Percentiles rank a stretch among this genome's conserved stretches.
Conservation (phyloP, 2,113 vertebrate genomes). For the Thinocorus orbignyianus region DNA sequence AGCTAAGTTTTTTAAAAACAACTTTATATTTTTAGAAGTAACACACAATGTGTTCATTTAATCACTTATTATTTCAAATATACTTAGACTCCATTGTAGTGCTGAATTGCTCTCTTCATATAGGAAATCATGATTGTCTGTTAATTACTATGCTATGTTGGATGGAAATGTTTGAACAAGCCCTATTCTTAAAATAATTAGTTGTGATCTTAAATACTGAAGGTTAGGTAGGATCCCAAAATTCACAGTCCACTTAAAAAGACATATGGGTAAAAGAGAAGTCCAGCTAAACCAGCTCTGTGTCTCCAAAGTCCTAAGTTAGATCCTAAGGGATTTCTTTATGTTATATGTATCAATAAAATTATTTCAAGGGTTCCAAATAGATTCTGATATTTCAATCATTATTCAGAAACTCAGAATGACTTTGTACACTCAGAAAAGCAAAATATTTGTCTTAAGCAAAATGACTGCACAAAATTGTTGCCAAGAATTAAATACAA, state of each 20-base stretch:
- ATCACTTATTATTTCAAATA: not conserved
- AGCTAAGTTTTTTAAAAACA: not conserved
- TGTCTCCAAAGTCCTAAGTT: not conserved
- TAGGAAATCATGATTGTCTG: not conserved
- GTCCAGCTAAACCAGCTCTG: not conserved
- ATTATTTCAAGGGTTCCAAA: not conserved
- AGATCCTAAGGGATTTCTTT: not conserved
- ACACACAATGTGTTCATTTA: not conserved
- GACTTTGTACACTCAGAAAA: not conserved
- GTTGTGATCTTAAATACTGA: not conserved
- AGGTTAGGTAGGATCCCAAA: not conserved
- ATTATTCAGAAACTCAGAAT: not conserved
- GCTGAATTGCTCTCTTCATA: fast-evolving
- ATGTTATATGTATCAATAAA: not conserved
- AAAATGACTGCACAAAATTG: not conserved
- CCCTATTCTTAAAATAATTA: not conserved
- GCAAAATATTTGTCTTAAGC: not conserved
- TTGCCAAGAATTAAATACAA: not conserved
- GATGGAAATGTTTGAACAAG: not conserved
- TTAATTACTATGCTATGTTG: not conserved
- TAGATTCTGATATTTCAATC: not conserved
- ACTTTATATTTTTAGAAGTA: not conserved
- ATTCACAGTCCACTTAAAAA: not conserved
- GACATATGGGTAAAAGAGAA: not conserved
- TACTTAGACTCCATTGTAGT: not conserved